phyloP scores from a whole-genome alignment of 2,888 invertebrate genomes.

The Latrodectus hesperus region DNA sequence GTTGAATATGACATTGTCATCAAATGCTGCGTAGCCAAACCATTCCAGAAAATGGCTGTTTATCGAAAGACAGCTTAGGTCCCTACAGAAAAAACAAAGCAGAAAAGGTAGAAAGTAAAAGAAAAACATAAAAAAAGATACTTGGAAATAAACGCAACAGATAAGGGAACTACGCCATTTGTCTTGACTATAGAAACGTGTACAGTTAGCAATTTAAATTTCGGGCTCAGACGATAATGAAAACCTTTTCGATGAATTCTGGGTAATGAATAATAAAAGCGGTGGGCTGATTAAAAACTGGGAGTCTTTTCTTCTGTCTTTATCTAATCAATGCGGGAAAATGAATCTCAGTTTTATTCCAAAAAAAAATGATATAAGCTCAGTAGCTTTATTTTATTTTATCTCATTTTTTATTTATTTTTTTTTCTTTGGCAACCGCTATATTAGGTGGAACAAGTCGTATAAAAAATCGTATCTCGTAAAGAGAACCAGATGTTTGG shows the following conservation, averaged over 20 bases:
- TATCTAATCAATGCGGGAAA: conserved; percentile 55
- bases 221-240: conserved; percentile 41
- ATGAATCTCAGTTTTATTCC: conserved; percentile 18
- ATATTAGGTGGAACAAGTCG: conserved; percentile 5
- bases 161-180: conserved; percentile 45
- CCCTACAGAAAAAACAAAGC: too few relatives aligned
- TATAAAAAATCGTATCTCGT: conserved; percentile 12
- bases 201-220: conserved; percentile 51
- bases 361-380: conserved; percentile 19
- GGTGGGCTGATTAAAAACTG: conserved; percentile 47
- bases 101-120: conserved; percentile 21
- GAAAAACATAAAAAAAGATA: background rate
- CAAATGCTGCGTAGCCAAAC: background rate
- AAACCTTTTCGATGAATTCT: conserved; percentile 54
- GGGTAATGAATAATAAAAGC: conserved; percentile 55
- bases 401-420: background rate
- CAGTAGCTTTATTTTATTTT: background rate
- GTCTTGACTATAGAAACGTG: conserved; percentile 17
- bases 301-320: conserved; percentile 12
- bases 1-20: background rate
- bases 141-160: conserved; percentile 23
- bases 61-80: conserved; percentile 3
- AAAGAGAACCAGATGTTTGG: conserved; percentile 47
- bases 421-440: conserved; percentile 10
- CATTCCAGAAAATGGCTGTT: conserved; percentile 13